Evolutionary conservation across 2,797 vertebrate species (phyloP).

Genomic region (Tokudaia tokunoshimensis): DNA sequence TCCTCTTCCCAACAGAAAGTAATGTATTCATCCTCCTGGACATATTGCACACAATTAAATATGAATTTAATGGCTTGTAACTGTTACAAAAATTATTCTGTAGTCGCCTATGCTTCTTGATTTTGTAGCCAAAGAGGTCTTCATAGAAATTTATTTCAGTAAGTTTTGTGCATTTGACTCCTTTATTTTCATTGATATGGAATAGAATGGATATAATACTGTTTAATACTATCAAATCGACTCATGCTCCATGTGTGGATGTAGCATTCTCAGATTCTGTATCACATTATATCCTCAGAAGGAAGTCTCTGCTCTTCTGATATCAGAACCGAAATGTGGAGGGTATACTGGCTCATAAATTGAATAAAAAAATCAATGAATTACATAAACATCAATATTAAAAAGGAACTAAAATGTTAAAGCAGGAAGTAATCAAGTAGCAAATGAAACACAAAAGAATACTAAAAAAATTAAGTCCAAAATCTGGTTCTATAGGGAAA

Average conservation of each 20-base stretch:
- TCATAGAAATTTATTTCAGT: not conserved
- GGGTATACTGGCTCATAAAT: not conserved
- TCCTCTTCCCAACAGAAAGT: not conserved
- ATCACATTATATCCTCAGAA: not conserved
- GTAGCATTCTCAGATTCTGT: not conserved
- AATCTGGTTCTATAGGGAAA: not conserved
- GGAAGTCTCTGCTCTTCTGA: not conserved
- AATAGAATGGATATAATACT: not conserved
- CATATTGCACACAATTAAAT: not conserved
- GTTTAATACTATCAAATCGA: not conserved
- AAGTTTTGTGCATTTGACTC: not conserved
- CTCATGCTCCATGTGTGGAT: not conserved
- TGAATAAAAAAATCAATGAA: not conserved
- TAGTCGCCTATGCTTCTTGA: not conserved
- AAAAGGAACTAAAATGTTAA: not conserved
- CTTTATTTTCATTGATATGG: not conserved
- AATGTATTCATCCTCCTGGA: not conserved
- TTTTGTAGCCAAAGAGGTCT: conserved; percentile 19
- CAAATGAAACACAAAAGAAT: not conserved
- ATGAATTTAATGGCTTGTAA: conserved; percentile 1
- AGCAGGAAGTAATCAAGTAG: not conserved
- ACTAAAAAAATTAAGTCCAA: not conserved
- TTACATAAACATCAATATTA: not conserved
- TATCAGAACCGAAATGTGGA: not conserved
- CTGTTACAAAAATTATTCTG: conserved; percentile 4